phyloP scores from a whole-genome alignment of 1,140 invertebrate genomes.

The Caenorhabditis remanei region DNA sequence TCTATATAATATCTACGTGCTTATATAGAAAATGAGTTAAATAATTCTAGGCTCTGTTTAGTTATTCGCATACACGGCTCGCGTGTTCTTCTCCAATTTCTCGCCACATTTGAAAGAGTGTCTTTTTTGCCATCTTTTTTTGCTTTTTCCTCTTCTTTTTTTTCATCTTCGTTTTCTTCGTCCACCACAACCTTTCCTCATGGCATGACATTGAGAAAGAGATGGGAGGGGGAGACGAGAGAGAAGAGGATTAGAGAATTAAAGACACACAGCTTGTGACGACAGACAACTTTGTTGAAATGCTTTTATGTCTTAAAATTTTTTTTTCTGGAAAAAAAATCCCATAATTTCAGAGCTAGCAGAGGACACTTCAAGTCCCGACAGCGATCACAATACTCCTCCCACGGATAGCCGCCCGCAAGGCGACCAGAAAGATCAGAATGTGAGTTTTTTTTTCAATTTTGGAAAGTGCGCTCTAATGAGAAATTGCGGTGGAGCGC shows the following conservation, averaged over 20 bases:
- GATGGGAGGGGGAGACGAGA: neutral
- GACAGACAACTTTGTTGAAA: neutral
- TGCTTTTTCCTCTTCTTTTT: slow-evolving; percentile 16
- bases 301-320: neutral
- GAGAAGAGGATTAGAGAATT: slow-evolving; percentile 18
- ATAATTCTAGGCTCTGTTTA: too few species aligned
- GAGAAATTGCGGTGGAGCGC: too few species aligned
- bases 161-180: slow-evolving; percentile 21
- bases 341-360: neutral
- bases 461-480: neutral
- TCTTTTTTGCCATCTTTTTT: neutral
- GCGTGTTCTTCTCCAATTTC: neutral
- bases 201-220: slow-evolving; percentile 38
- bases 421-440: slow-evolving; percentile 44
- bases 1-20: too few species aligned
- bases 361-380: neutral
- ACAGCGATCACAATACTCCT: neutral
- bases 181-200: neutral
- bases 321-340: neutral
- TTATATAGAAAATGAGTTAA: too few species aligned
- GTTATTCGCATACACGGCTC: neutral
- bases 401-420: slow-evolving; percentile 1
- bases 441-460: neutral
- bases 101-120: slow-evolving; percentile 17
- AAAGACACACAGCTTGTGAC: too few species aligned